These are phyloP conservation scores for Hystrix cristata DNA, from an alignment of 2,113 vertebrate genomes.

Conservation along the genomic window DNA sequence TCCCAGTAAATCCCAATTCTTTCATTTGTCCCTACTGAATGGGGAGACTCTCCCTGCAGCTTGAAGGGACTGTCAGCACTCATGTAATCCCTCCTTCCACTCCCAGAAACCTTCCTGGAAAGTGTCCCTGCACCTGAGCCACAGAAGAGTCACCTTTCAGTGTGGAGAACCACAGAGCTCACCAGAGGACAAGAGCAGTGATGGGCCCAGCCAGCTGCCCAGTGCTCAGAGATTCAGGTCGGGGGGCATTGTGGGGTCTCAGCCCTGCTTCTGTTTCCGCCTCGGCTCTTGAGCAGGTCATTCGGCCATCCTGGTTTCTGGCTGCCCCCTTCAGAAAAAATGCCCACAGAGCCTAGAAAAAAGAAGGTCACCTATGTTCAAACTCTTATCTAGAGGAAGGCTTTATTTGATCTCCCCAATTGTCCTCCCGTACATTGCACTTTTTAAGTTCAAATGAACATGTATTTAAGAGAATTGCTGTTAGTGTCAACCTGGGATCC, in stretches of 20 bases:
- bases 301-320: rapidly evolving
- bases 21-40: background rate
- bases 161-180: background rate
- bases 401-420: background rate
- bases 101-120: background rate
- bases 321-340: background rate
- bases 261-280: background rate
- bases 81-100: background rate
- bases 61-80: background rate
- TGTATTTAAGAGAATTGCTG: background rate
- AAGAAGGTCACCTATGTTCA: background rate
- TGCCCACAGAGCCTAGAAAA: background rate
- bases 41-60: background rate
- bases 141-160: background rate
- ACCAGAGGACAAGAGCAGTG: background rate
- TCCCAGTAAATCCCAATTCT: background rate
- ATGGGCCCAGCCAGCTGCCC: background rate
- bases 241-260: background rate
- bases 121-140: background rate
- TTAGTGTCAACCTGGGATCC: background rate
- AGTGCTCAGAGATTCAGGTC: background rate
- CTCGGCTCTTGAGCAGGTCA: background rate
- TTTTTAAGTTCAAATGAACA: background rate
- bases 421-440: background rate
- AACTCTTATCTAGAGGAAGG: background rate